These are phyloP conservation scores for Solen grandis DNA, from an alignment of 1,140 invertebrate species.

Conservation along the genomic window DNA sequence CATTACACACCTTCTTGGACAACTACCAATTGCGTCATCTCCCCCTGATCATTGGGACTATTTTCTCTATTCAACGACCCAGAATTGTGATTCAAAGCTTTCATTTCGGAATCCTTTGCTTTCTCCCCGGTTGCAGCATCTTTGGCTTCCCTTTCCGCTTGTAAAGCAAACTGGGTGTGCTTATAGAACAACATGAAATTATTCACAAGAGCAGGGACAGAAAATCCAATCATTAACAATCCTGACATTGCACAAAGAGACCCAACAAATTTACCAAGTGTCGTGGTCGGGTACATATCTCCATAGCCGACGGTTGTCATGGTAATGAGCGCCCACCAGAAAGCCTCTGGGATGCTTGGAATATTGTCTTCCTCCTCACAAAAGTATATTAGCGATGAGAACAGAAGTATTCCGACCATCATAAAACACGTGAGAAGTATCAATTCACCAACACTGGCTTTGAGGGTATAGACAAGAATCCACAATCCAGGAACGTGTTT, in stretches of 20 bases:
- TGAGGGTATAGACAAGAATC: conserved; percentile 97
- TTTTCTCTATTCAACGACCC: too few relatives aligned
- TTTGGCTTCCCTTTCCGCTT: conserved; percentile 4
- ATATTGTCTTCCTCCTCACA: conserved; percentile 83
- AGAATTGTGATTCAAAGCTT: too few relatives aligned
- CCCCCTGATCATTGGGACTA: too few relatives aligned
- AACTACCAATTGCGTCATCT: too few relatives aligned
- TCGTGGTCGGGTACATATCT: conserved; percentile 75
- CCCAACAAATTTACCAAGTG: conserved; percentile 70
- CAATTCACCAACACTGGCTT: conserved; percentile 98
- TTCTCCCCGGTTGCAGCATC: background rate
- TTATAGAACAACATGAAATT: conserved; percentile 46
- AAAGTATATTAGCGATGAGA: conserved; percentile 91
- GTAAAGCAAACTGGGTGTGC: conserved; percentile 33
- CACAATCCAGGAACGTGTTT: conserved; percentile 96
- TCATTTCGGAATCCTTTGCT: too few relatives aligned
- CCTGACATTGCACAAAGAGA: conserved; percentile 96
- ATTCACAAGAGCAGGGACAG: conserved; percentile 40
- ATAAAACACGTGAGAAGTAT: conserved; percentile 98
- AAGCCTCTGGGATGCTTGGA: conserved; percentile 55
- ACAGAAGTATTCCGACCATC: conserved; percentile 98
- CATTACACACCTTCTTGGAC: too few relatives aligned
- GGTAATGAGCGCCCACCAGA: conserved; percentile 83
- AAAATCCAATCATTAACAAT: conserved; percentile 95
- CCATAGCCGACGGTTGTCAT: conserved; percentile 82